Evolutionary conservation across 2,113 vertebrate genomes (phyloP).

Genomic region (Collichthys lucidus): DNA sequence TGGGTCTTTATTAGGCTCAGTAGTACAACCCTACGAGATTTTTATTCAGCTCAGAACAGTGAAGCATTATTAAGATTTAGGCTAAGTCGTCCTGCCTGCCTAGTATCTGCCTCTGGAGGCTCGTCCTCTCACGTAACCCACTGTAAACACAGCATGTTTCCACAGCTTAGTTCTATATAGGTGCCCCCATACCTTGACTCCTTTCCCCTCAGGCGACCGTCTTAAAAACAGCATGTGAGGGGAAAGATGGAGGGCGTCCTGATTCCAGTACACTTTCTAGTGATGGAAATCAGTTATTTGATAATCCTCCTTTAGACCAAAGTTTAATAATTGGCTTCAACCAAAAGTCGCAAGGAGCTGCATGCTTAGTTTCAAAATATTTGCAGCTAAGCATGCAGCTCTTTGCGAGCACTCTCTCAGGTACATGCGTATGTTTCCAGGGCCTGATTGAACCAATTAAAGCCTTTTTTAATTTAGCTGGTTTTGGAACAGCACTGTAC

Average conservation of each 20-base stretch:
- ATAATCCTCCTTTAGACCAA: slow-evolving; percentile 24
- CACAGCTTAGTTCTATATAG: slow-evolving; percentile 32
- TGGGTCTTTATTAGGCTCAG: slow-evolving; percentile 10
- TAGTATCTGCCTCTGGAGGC: slow-evolving; percentile 36
- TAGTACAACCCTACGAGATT: neutral
- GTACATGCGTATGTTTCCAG: slow-evolving; percentile 47
- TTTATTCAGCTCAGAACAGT: slow-evolving; percentile 48
- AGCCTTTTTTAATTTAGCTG: slow-evolving; percentile 57
- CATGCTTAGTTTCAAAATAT: slow-evolving; percentile 4
- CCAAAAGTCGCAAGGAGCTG: slow-evolving; percentile 26
- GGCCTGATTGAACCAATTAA: slow-evolving; percentile 48
- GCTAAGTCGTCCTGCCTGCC: slow-evolving; percentile 1
- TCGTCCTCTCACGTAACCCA: slow-evolving; percentile 33
- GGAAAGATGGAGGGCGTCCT: neutral
- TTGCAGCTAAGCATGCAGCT: slow-evolving; percentile 43
- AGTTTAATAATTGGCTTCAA: slow-evolving; percentile 27
- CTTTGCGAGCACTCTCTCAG: slow-evolving; percentile 30
- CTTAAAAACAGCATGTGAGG: slow-evolving; percentile 1
- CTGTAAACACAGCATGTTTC: slow-evolving; percentile 61
- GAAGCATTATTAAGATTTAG: slow-evolving; percentile 43
- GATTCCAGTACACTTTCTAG: slow-evolving; percentile 25
- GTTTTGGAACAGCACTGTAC: slow-evolving; percentile 61
- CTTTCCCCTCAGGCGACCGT: slow-evolving; percentile 7
- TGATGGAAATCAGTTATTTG: slow-evolving; percentile 20
- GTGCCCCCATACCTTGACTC: slow-evolving; percentile 17